Conservation (phyloP, 2,113 vertebrate species). For the Aix galericulata region DNA sequence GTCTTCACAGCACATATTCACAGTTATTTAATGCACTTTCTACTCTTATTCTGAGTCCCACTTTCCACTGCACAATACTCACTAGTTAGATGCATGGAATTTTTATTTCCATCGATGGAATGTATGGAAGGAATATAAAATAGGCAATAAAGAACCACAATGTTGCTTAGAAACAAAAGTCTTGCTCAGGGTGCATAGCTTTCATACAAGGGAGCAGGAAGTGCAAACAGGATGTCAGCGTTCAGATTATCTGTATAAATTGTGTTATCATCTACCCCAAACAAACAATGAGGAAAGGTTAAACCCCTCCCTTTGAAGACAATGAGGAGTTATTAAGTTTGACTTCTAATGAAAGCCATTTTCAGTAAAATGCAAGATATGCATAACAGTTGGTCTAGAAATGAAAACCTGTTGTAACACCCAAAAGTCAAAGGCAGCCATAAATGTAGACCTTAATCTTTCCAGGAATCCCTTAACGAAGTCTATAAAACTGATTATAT, state of each 20-base stretch:
- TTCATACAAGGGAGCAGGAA: constrained; percentile 44
- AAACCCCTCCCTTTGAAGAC: constrained; percentile 23
- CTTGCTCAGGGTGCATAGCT: background rate
- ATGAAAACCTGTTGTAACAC: constrained; percentile 25
- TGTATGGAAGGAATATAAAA: constrained; percentile 28
- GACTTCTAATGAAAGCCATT: constrained; percentile 36
- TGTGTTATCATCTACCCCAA: constrained; percentile 54
- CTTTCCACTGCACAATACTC: background rate
- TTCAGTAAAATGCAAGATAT: constrained; percentile 16
- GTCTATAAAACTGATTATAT: constrained; percentile 58
- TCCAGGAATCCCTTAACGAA: constrained; percentile 46
- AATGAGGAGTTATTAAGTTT: background rate
- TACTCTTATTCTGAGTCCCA: background rate
- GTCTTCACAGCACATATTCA: background rate
- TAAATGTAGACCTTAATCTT: constrained; percentile 47
- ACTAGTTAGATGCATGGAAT: background rate
- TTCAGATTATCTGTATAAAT: constrained; percentile 36
- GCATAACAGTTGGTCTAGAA: constrained; percentile 24
- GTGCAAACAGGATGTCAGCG: constrained; percentile 34
- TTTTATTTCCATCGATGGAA: constrained; percentile 34
- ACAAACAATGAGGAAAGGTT: constrained; percentile 28
- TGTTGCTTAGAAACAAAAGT: constrained; percentile 17
- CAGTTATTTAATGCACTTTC: background rate
- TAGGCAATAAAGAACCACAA: background rate
- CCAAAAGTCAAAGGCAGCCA: constrained; percentile 63